These are phyloP conservation scores for Cydia strobilella DNA, from an alignment of 1,140 invertebrate genomes.

Conservation along the genomic window DNA sequence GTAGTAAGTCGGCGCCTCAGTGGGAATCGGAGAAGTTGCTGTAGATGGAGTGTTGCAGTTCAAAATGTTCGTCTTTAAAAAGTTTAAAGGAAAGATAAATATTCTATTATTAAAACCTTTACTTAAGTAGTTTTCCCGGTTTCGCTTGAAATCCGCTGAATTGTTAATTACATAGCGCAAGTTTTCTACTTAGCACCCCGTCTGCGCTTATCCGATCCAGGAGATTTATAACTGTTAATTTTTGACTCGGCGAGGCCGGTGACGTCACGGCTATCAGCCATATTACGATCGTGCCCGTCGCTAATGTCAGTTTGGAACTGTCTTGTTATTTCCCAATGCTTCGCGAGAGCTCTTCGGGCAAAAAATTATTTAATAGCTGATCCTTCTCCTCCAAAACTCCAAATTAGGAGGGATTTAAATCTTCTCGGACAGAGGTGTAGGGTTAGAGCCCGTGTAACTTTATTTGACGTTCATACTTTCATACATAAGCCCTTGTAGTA, in stretches of 20 bases:
- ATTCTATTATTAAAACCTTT: slow-evolving; percentile 39
- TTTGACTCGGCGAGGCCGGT: slow-evolving; percentile 38
- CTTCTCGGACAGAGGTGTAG: too few species aligned
- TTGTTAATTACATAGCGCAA: slow-evolving; percentile 66
- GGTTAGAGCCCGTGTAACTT: too few species aligned
- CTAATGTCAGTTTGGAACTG: slow-evolving; percentile 12
- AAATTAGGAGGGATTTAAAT: too few species aligned
- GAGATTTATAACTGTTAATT: slow-evolving; percentile 56
- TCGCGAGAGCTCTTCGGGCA: background rate
- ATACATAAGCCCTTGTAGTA: too few species aligned
- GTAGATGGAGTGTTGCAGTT: background rate
- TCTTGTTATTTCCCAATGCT: background rate
- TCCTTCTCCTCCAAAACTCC: too few species aligned
- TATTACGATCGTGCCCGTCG: slow-evolving; percentile 10
- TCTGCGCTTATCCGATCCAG: slow-evolving; percentile 53
- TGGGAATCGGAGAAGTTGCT: too few species aligned
- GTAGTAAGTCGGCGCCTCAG: too few species aligned
- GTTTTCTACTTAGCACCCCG: slow-evolving; percentile 63
- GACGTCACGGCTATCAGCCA: slow-evolving; percentile 10
- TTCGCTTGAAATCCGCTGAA: slow-evolving; percentile 56
- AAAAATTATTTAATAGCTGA: too few species aligned
- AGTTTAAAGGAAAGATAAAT: slow-evolving; percentile 13
- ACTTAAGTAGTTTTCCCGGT: slow-evolving; percentile 65
- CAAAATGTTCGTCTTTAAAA: background rate
- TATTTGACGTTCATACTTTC: too few species aligned